These are phyloP conservation scores for Brachyalestes nurse DNA, from an alignment of 2,797 vertebrate genomes.

Conservation along the genomic window DNA sequence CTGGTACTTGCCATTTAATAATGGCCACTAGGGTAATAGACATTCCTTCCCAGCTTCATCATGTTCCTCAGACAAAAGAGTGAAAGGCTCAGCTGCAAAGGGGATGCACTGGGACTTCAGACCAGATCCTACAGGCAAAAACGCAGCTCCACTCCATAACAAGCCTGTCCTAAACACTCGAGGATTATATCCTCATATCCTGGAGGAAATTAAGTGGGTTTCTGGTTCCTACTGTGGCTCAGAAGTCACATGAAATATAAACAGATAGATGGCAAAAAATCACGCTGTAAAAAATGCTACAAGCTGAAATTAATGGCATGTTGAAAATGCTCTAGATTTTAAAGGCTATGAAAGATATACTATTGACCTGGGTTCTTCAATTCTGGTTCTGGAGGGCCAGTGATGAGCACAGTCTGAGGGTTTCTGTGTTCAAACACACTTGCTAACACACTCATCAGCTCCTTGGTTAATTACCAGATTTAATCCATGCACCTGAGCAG, in stretches of 20 bases:
- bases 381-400: too few species aligned
- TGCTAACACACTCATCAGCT: too few species aligned
- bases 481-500: too few species aligned
- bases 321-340: too few species aligned
- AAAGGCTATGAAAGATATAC: neutral
- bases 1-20: conserved; percentile 67
- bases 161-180: conserved; percentile 6
- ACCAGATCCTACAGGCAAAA: conserved; percentile 14
- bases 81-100: conserved; percentile 63
- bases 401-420: too few species aligned
- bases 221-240: neutral
- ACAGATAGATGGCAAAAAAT: neutral
- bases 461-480: too few species aligned
- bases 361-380: too few species aligned
- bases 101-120: conserved; percentile 64
- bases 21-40: conserved; percentile 75
- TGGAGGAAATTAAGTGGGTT: conserved; percentile 28
- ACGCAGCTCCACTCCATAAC: neutral
- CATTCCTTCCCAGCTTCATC: conserved; percentile 76
- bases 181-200: conserved; percentile 27
- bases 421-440: too few species aligned
- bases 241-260: conserved; percentile 6
- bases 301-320: too few species aligned
- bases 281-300: neutral
- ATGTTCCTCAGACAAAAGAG: conserved; percentile 71